Evolutionary conservation across 2,113 vertebrate species (phyloP), one percentile per base, ranked within the genome.

Genomic region (Stegastes partitus): DNA sequence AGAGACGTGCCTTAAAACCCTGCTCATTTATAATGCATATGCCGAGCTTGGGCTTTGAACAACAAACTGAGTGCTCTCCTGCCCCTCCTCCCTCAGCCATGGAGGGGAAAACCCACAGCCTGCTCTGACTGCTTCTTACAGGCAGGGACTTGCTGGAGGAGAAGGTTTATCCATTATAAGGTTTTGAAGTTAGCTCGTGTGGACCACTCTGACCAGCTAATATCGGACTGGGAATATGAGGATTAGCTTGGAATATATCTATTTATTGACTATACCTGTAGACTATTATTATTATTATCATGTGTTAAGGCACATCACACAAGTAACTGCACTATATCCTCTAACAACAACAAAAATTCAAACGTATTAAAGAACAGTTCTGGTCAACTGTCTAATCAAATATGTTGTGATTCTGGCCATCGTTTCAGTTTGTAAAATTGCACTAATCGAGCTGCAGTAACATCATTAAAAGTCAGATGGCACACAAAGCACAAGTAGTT

Each of bases 11-110:
- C 86, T 85, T 75, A 85, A 85, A 86, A 79, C 79, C 44, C 77
- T 58, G 70, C 72, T 87, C 79, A 88, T 89, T 87, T 83, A 89
- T 85, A 88, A 90, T 85, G 61, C 77, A 90, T 81, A 79, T 59
- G 68, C 68, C 67, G 21, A 51, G 77, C 37, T 58, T 47, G 45
- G 65, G 68, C 84, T 88, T 77, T 90, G 78, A 89, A 83, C 81
- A 84, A 87, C 77, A 83, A 81, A 83, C 77, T 80, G 74, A 68
- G 74, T 81, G 77, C 80, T 14, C 50, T n/a, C 47, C 64, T 45
- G 63, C 37, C 16, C 31, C 57, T 14, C 22, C 56, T 55, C 74
- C 59, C 64, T 70, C 50, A 21, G 68, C 11, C 34, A n/a, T 34
- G 45, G 34, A 87, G 82, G 81, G 83, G 82, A 80, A 84, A 87